These are phyloP conservation scores for Pammene aurita DNA, from an alignment of 2,888 invertebrate genomes.

Conservation along the genomic window DNA sequence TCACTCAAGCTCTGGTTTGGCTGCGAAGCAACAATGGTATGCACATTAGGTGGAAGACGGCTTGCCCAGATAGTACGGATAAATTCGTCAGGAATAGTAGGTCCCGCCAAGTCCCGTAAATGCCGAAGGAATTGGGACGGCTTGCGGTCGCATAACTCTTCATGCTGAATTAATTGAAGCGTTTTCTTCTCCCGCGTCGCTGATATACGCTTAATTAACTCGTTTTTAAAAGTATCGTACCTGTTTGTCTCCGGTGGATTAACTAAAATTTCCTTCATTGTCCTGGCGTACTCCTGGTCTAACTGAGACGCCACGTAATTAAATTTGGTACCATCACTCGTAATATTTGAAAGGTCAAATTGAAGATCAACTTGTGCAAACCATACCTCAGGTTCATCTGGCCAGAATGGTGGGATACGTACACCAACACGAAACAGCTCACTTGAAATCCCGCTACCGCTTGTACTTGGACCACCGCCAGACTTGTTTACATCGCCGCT, in stretches of 20 bases:
- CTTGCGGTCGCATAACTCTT: constrained; percentile 17
- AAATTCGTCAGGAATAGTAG: neutral
- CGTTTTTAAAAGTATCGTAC: neutral
- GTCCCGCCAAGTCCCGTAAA: neutral
- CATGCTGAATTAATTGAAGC: constrained; percentile 2
- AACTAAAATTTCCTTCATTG: neutral
- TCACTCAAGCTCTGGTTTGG: neutral
- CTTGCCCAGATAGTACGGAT: constrained; percentile 13
- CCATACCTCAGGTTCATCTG: constrained; percentile 6
- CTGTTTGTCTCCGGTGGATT: constrained; percentile 9
- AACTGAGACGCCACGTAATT: constrained; percentile 6
- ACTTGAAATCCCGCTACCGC: neutral
- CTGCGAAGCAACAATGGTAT: constrained; percentile 22
- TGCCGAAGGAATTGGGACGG: constrained; percentile 15
- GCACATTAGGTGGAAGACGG: constrained; percentile 18
- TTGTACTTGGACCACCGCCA: constrained; percentile 4
- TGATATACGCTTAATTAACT: constrained; percentile 11
- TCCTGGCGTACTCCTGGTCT: constrained; percentile 4
- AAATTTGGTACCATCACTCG: constrained; percentile 10
- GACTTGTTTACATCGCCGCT: neutral
- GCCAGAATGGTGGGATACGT: constrained; percentile 6
- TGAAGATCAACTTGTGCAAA: constrained; percentile 9
- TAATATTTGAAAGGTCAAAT: constrained; percentile 7
- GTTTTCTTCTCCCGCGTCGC: constrained; percentile 2
- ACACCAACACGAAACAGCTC: constrained; percentile 7